Evolutionary conservation across 92 coral and sea anemone species (phyloP).

Genomic region (Umimayanthus kanabou): DNA sequence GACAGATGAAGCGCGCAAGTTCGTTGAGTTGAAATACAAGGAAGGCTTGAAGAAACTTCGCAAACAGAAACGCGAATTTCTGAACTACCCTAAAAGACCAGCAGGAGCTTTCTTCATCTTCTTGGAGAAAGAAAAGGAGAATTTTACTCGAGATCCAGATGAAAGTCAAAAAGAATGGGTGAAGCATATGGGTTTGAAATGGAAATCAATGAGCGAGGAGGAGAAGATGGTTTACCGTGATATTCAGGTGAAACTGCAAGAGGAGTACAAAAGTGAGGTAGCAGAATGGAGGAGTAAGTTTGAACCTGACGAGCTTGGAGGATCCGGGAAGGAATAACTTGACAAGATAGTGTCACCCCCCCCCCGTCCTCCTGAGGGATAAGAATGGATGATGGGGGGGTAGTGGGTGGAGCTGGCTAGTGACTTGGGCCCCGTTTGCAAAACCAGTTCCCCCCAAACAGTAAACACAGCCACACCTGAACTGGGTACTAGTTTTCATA

Average conservation of each 20-base stretch:
- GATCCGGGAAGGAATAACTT: not conserved
- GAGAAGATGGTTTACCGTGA: slow-evolving; percentile 16
- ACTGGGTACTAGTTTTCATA: no score
- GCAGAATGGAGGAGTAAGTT: slow-evolving; percentile 35
- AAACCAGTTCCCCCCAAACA: no score
- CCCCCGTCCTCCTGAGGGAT: no score
- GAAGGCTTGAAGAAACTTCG: slow-evolving; percentile 23
- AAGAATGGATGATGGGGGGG: no score
- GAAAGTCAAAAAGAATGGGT: slow-evolving; percentile 38
- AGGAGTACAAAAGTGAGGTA: slow-evolving; percentile 26
- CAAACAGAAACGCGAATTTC: slow-evolving; percentile 34
- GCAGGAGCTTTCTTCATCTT: slow-evolving; percentile 27
- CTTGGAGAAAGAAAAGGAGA: slow-evolving; percentile 17
- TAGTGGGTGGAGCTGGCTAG: no score
- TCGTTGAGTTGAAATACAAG: slow-evolving; percentile 7
- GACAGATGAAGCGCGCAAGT: slow-evolving; percentile 37
- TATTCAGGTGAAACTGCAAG: not conserved
- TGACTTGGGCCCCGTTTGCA: no score
- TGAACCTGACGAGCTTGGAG: not conserved
- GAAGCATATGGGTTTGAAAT: slow-evolving; percentile 22
- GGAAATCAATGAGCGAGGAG: slow-evolving; percentile 6
- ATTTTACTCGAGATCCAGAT: slow-evolving; percentile 28
- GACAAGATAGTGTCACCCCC: no score
- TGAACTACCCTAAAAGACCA: slow-evolving; percentile 34
- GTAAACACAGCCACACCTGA: no score